A percentile compares a stretch with the other conserved stretches of the same genome.
phyloP scores from a whole-genome alignment of 2,113 vertebrate genomes.

The Sceloporus undulatus region DNA sequence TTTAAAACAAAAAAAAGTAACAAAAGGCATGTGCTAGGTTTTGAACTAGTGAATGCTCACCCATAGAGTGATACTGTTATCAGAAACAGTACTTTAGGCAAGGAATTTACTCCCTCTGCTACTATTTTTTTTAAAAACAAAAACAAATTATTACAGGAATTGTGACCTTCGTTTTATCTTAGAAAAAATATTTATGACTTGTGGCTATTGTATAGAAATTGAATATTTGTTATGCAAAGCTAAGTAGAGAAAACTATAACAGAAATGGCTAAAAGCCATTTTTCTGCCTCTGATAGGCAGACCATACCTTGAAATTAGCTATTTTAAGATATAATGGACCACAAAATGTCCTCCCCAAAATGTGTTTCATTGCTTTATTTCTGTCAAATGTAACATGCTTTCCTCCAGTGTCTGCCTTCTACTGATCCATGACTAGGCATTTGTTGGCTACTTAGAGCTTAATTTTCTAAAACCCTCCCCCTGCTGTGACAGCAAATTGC shows the following conservation, averaged over 20 bases:
- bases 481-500: conserved; percentile 75
- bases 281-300: conserved; percentile 51
- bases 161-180: conserved; percentile 44
- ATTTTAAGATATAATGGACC: conserved; percentile 63
- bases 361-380: conserved; percentile 58
- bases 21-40: conserved; percentile 64
- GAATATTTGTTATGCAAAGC: conserved; percentile 61
- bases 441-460: conserved; percentile 78
- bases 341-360: conserved; percentile 33
- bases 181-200: conserved; percentile 52
- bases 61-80: conserved; percentile 28
- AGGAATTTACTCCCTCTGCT: conserved; percentile 34
- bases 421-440: conserved; percentile 72
- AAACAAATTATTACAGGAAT: conserved; percentile 17
- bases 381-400: conserved; percentile 76
- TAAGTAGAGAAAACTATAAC: conserved; percentile 59
- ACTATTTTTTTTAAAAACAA: conserved; percentile 8
- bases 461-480: conserved; percentile 72
- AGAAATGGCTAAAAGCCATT: conserved; percentile 63
- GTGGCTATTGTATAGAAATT: conserved; percentile 53
- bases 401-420: conserved; percentile 74
- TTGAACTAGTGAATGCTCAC: conserved; percentile 44
- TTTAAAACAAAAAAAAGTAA: conserved; percentile 19
- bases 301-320: conserved; percentile 60
- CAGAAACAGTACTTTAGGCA: conserved; percentile 57